Evolutionary conservation across 2,113 vertebrate genomes (phyloP), one percentile per base, ranked within the genome.

Genomic region (Archocentrus centrarchus): DNA sequence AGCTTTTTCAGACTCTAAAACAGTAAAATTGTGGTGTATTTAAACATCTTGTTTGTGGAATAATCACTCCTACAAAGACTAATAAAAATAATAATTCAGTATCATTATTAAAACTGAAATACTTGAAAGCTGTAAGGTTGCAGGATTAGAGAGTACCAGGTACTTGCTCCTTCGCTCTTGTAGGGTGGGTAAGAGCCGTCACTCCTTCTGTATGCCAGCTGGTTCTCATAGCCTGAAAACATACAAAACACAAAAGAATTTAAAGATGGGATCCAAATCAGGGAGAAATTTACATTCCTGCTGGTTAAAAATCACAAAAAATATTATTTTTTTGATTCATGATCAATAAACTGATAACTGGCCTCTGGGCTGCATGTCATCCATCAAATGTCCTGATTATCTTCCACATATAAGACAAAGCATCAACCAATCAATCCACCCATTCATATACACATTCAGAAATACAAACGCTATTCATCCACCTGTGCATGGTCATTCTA

Each of bases 141-240:
- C 20, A 13, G 2, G 47, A 58, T 62, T 20, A 2, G 14, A 66
- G 6, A 53, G 39, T 94, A 96, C 96, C 96, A 96, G 89, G 96
- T 96, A 83, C 96, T 96, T 41, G 95, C 70, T n/a, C 95, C 96
- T 87, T 95, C 83, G 4, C 87, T 90, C 1, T 78, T 89, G 82
- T 96, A 96, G 18, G 96, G 96, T 27, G 96, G 96, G 70, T 96
- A 96, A 5, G 96, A 95, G 13, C 92, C 92, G 1, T 96, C 95
- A 2, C 7, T 80, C 77, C 70, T 94, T 27, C 84, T 93, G 68
- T 94, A 96, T 2, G 64, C 87, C 81, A 96, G 92, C 89, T 96
- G 96, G 18, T 95, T 96, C 61, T 94, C 90, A 62, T 95, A 96
- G 8, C 96, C 96, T 96, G 82, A 59, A 79, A 83, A 80, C n/a